Conservation (phyloP, 2,113 vertebrate species). For the Chloroceryle aenea region DNA sequence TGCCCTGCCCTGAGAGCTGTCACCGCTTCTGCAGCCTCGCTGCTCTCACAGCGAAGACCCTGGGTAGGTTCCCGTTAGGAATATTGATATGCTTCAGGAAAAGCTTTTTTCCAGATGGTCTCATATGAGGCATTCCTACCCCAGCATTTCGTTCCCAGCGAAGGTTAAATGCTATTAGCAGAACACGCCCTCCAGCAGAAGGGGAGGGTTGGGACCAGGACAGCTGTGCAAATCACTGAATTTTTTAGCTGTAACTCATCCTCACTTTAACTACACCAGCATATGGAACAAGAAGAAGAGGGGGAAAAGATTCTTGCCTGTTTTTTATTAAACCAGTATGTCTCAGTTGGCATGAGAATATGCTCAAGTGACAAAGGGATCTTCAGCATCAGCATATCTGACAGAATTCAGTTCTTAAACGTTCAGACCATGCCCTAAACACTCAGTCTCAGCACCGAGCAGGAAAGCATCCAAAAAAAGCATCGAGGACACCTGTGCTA, state of each 20-base stretch:
- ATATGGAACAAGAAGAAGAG: neutral
- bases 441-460: neutral
- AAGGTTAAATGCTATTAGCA: neutral
- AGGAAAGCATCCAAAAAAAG: neutral
- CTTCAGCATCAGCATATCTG: neutral
- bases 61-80: neutral
- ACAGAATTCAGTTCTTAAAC: neutral
- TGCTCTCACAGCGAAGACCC: neutral
- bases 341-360: neutral
- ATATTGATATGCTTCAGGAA: constrained; percentile 1
- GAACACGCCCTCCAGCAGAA: neutral
- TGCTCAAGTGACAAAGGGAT: neutral
- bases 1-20: neutral
- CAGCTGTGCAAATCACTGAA: neutral
- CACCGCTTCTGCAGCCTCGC: neutral
- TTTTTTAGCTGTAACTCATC: neutral
- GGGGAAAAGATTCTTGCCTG: neutral
- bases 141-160: neutral
- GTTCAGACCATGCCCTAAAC: neutral
- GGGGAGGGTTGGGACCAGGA: neutral
- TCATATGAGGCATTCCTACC: neutral
- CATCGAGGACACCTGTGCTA: neutral
- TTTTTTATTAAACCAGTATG: neutral
- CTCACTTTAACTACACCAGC: neutral
- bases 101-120: neutral